Evolutionary conservation across 2,113 vertebrate species (phyloP), one percentile per base, ranked within the genome.

Genomic region (Blennius ocellaris): DNA sequence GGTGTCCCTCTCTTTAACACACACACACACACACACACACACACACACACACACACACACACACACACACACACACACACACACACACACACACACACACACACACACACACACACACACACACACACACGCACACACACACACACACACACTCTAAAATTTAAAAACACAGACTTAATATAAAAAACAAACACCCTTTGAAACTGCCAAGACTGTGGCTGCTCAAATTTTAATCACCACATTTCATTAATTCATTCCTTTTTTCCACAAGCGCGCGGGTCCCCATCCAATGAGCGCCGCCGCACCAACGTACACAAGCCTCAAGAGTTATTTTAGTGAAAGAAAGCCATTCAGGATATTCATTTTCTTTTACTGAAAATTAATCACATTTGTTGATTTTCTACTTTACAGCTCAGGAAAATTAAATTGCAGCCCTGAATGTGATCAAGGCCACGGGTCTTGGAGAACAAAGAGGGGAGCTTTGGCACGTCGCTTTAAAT

Each of bases 151-250:
- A 17, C 11, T 11, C 11, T 0, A 6, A 75, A 64, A 82, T 48
- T 15, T 39, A 66, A 69, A 83, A 69, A 81, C 37, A 63, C 50
- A 75, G 48, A 68, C 65, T 62, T 60, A 71, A 81, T 81, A 69
- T 80, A 30, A 30, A 30, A 30, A 30, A 30, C 2, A 88, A 84
- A 75, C 71, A 75, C 47, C 62, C 78, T 78, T 82, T 84, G 76
- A 80, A 82, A 79, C 56, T 56, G 69, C 73, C 75, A 70, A 62
- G 60, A 73, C 60, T 73, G 69, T 56, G 39, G 68, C 37, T 77
- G 63, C 69, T 85, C 73, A 78, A 72, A 86, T 88, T 83, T 82
- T 86, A 84, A 88, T 86, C 73, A 88, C 36, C 55, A 78, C 69
- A 80, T 85, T 87, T 81, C 62, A 80, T 87, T 79, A 78, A 81